These are phyloP conservation scores for Morinoia aosen DNA, from an alignment of 2,888 invertebrate species.

Conservation along the genomic window DNA sequence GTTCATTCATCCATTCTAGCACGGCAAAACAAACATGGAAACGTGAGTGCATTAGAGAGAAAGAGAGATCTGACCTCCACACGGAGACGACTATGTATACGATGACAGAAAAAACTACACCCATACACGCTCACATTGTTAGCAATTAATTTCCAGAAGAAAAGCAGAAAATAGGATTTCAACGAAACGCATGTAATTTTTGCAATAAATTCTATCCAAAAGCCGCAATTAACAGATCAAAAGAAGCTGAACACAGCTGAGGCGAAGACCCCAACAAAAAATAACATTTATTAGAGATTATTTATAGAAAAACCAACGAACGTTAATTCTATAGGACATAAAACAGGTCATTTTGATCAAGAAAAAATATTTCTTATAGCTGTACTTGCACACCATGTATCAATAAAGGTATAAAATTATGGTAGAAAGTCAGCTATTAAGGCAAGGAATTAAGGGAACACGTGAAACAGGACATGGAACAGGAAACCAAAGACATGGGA, in stretches of 20 bases:
- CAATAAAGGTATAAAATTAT: background rate
- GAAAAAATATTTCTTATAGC: background rate
- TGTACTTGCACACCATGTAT: background rate
- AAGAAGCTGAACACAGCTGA: background rate
- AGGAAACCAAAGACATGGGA: too few species aligned
- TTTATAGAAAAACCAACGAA: background rate
- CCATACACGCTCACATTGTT: background rate
- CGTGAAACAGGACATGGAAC: background rate
- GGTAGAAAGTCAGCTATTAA: background rate
- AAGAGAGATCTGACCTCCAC: background rate
- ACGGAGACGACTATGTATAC: background rate
- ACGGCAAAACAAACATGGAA: background rate
- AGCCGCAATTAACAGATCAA: background rate
- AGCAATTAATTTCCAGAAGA: background rate
- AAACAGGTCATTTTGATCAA: background rate
- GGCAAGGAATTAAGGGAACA: background rate
- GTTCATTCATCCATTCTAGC: constrained; percentile 12
- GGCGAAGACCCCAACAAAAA: background rate
- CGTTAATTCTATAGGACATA: background rate
- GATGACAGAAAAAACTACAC: background rate
- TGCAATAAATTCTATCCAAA: background rate
- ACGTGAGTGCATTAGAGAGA: constrained; percentile 16
- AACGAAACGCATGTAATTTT: background rate
- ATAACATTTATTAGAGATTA: background rate
- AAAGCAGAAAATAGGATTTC: background rate